A percentile compares a stretch with the other conserved stretches of the same genome.
Evolutionary conservation across 2,113 vertebrate genomes (phyloP).

Genomic region (Coreoperca whiteheadi): DNA sequence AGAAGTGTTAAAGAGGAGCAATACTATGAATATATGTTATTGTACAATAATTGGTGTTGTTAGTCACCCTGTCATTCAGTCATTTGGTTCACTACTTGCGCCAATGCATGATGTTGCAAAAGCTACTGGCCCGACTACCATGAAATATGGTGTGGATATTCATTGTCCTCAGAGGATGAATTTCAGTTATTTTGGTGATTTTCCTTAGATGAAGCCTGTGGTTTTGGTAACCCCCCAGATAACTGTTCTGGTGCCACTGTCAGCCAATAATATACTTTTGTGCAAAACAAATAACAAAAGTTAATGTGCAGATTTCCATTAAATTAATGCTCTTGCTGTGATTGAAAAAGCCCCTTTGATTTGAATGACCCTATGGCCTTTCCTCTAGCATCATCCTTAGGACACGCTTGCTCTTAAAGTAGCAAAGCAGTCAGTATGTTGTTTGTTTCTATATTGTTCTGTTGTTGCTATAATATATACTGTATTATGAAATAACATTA

Average conservation of each 20-base stretch:
- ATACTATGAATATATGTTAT: not conserved
- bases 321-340: not conserved
- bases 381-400: not conserved
- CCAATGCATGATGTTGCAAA: not conserved
- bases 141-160: constrained; percentile 26
- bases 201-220: not conserved
- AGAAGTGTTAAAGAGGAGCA: not conserved
- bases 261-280: not conserved
- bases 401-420: not conserved
- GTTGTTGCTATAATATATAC: too few species aligned
- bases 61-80: not conserved
- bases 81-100: not conserved
- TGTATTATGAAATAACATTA: too few species aligned
- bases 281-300: not conserved
- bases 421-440: not conserved
- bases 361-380: not conserved
- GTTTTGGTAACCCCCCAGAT: not conserved
- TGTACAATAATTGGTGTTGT: not conserved
- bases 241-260: not conserved
- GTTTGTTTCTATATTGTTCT: too few species aligned
- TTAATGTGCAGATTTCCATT: not conserved
- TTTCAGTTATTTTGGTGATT: constrained; percentile 8
- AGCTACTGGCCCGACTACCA: not conserved
- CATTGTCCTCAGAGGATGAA: constrained; percentile 1
- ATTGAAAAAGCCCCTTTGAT: not conserved